Evolutionary conservation across 1,140 invertebrate species (phyloP), one percentile per base, ranked within the genome.

Genomic region (Zaprionus ghesquierei): DNA sequence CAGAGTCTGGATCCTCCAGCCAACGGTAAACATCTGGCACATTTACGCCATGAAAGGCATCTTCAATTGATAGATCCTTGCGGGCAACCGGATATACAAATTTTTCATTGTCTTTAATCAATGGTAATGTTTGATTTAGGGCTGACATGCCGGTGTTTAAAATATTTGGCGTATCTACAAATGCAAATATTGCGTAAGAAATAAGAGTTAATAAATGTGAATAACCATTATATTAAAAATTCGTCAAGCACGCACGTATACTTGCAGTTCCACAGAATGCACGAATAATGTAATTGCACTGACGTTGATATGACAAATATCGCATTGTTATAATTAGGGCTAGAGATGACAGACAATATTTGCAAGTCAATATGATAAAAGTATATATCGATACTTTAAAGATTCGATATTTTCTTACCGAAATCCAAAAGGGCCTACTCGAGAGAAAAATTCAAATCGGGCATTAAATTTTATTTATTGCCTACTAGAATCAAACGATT

Each of bases 1-100:
- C 94, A 0, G 96, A 94, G 91, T 99, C 97, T 1, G 98, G 98
- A 93, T 99, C 96, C 93, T 99, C 99, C 22, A 99, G 92, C 98
- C 98, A 99, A 50, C 98, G 95, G 92, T 99, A 99, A 0, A 98
- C 97, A 93, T 99, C 98, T 73, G 92, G 65, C 66, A 99, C 94
- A 94, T 97, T 94, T 38, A 93, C 93, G 38, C 97, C 97, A 93
- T 97, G 96, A 92, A 96, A 97, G 84, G 95, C 94, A 72, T 99
- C 98, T 31, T 95, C 92, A 50, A 96, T 93, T 55, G 93, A 93
- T 70, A 97, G 96, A 92, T 98, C 97, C 75, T 97, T 94, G 62
- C 95, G 92, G 50, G 94, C 95, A 64, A 94, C 92, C 2, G 98
- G 98, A 93, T 98, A 99, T 13, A 72, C 38, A 54, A 79, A 81